Base-by-base conservation (phyloP, 2,113 vertebrate species). In the Forbesichthys papilliferus region DNA sequence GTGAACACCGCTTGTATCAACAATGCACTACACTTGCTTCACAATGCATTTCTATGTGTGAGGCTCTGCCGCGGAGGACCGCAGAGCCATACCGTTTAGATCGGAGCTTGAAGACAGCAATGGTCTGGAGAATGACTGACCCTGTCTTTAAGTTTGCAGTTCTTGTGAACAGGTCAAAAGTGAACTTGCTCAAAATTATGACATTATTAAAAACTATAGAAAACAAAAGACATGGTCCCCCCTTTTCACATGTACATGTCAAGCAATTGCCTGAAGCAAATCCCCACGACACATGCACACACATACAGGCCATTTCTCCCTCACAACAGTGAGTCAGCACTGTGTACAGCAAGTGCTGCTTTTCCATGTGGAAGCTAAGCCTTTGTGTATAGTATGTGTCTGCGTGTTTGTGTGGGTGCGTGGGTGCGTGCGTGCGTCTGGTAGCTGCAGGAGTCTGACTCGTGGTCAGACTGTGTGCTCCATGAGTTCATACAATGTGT, bases 371-470 rank as follows among this genome's bases (percentile, higher is more conserved):
- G 11, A 48, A 11, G 61, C 16, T 49, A 48, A 27, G 16, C 54
- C 33, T 33, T 11, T 62, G 65, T 36, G 76, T 64, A 42, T 48
- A 42, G 63, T 74, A 58, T 69, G 49, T 56, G 56, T 61, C 61
- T 9, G 58, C 33, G 53, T 49, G 49, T 57, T 46, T 13, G 59
- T 48, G 72, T 14, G 20, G 20, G 20, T 20, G 20, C 20, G 20
- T 20, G 20, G 1, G 20, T 20, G 16, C 34, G 48, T 73, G 33
- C 20, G 52, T 67, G 49, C 13, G 66, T 36, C 47, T 42, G 3
- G 48, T 14, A 27, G 14, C 13, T 53, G 56, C 54, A 49, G 73
- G 75, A 36, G 14, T 12, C 79, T 36, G 76, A 75, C 71, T 78
- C 78, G 73, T 78, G 48, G 48, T 70, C 53, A 6, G 52, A 11